Evolutionary conservation across 2,888 invertebrate species (phyloP).

Genomic region (Drosophila monieri): DNA sequence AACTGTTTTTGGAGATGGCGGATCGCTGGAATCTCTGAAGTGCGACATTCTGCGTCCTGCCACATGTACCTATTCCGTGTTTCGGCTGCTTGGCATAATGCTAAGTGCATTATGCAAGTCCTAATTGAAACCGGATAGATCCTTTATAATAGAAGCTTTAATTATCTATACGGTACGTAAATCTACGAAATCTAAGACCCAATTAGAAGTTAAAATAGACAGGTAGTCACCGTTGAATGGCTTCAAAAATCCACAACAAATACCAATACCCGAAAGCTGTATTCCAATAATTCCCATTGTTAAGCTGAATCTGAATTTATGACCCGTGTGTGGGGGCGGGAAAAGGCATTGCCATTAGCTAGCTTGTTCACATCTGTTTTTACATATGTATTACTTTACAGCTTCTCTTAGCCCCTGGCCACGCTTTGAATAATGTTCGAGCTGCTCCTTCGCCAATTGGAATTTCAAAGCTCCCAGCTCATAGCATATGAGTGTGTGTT

Average conservation of each 20-base stretch:
- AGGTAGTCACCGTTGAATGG: background rate
- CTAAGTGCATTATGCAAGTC: conserved; percentile 20
- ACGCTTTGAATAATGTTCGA: conserved; percentile 68
- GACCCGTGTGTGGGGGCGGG: background rate
- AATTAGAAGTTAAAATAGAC: background rate
- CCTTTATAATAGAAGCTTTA: no score
- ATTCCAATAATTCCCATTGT: conserved; percentile 9
- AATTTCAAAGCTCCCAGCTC: conserved; percentile 10
- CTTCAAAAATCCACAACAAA: background rate
- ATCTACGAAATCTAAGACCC: conserved; percentile 8
- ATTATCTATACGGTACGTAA: background rate
- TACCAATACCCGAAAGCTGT: conserved; percentile 1
- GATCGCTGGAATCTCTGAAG: conserved; percentile 31
- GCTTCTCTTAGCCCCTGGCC: conserved; percentile 56
- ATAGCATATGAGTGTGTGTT: conserved; percentile 25
- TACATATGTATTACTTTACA: conserved; percentile 67
- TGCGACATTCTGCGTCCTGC: conserved; percentile 45
- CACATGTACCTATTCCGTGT: conserved; percentile 11
- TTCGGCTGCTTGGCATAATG: background rate
- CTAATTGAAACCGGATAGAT: conserved; percentile 43
- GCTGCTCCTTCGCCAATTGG: conserved; percentile 24
- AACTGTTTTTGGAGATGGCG: conserved; percentile 44
- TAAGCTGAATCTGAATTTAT: conserved; percentile 9
- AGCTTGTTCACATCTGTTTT: conserved; percentile 71
- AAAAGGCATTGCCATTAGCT: conserved; percentile 54